A percentile compares a stretch with the other conserved stretches of the same genome.
phyloP scores from a whole-genome alignment of 2,113 vertebrate genomes.

The Balaeniceps rex region DNA sequence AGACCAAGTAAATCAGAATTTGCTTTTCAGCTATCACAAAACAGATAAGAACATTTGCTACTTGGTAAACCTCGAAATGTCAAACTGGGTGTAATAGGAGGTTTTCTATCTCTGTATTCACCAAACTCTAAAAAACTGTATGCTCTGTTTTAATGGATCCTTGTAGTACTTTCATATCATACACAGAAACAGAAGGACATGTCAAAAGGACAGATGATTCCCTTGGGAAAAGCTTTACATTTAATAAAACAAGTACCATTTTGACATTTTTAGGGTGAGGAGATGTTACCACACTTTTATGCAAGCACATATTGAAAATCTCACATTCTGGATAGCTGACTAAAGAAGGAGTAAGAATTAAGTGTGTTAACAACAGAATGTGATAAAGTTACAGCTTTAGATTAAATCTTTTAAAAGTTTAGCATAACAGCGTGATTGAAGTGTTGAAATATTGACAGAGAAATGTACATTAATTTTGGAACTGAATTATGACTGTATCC shows the following conservation, averaged over 20 bases:
- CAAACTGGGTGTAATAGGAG: background rate
- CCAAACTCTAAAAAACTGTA: background rate
- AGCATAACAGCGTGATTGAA: background rate
- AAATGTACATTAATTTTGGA: background rate
- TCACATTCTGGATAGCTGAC: background rate
- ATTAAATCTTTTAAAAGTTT: background rate
- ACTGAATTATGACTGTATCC: background rate
- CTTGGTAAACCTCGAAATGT: background rate
- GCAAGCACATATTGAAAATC: background rate
- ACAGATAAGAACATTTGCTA: background rate
- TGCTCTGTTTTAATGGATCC: background rate
- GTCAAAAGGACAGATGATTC: background rate
- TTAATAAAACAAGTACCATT: background rate
- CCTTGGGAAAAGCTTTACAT: background rate
- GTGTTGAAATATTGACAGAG: background rate
- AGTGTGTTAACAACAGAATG: background rate
- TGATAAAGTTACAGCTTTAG: background rate
- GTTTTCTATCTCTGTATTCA: background rate
- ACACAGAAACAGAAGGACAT: background rate
- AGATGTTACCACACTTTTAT: background rate
- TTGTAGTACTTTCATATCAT: background rate
- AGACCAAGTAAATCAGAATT: constrained; percentile 23
- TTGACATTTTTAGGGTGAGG: background rate
- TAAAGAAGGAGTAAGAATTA: background rate
- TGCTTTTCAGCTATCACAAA: background rate